Evolutionary conservation across 2,888 invertebrate genomes (phyloP), one percentile per base, ranked within the genome.

Genomic region (Ectobius pallidus): DNA sequence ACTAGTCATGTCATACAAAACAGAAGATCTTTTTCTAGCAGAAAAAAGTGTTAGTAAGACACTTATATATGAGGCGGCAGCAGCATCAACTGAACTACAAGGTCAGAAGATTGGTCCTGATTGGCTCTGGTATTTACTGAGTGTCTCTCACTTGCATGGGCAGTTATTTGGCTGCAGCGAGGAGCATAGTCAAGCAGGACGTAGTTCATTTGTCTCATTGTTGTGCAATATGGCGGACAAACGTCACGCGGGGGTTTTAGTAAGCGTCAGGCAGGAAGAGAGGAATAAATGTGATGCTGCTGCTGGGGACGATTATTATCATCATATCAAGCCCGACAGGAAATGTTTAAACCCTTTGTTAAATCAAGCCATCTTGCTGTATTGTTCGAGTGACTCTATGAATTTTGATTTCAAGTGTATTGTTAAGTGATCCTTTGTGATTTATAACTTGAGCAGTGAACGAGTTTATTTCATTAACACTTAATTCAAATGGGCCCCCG

Each of bases 101-200:
- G 75, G 75, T 71, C 71, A 52, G 46, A 22, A 73, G 73, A 75
- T 75, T 75, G 73, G 63, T 25, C 58, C 55, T 75, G 75, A 75
- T 75, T 75, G 73, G 73, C 73, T 69, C 42, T 71, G 73, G 75
- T 55, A 75, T 75, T 73, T 62, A 55, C 70, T 71, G 39, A 4
- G 69, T 46, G 30, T 25, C 52, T 52, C 7, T n/a, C 3, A 20
- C 14, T 25, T 58, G 58, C 32, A 58, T 30, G 58, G 52, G 52
- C 52, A 52, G 52, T 52, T 58, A 58, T 34, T 34, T 34, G 34
- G 34, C 34, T 34, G 34, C 58, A 58, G 58, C 32, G 16, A n/a
- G 27, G n/a, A 30, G 27, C 32, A 58, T 52, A 25, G 20, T 25
- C 25, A 55, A 69, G 55, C 52, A 69, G 69, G 69, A 69, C 69